Percentiles rank a stretch among this genome's conserved stretches.
These are phyloP conservation scores for Rhinatrema bivittatum DNA, from an alignment of 2,797 vertebrate species.

Conservation along the genomic window DNA sequence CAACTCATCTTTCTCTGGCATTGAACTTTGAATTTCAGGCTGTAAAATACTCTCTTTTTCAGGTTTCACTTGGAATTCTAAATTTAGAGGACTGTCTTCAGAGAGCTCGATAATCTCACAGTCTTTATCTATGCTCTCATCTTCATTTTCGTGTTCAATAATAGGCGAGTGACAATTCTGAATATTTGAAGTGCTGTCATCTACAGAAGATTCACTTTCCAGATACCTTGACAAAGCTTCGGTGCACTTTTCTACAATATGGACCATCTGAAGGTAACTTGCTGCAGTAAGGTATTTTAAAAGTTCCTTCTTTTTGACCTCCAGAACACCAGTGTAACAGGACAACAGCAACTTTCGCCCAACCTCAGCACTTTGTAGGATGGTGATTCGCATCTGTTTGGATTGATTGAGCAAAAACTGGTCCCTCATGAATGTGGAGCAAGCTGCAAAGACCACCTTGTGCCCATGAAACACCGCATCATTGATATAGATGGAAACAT, in stretches of 20 bases:
- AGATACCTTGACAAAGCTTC: constrained; percentile 63
- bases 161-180: constrained; percentile 51
- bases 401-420: constrained; percentile 94
- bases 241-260: constrained; percentile 92
- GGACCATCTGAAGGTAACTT: constrained; percentile 96
- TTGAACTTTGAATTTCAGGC: constrained; percentile 19
- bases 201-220: constrained; percentile 53
- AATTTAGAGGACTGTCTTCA: constrained; percentile 46
- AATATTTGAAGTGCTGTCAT: constrained; percentile 18
- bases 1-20: constrained; percentile 36
- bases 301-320: constrained; percentile 90
- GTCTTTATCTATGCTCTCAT: constrained; percentile 45
- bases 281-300: constrained; percentile 93
- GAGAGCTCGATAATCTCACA: constrained; percentile 68
- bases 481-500: constrained; percentile 91
- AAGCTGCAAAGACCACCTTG: constrained; percentile 93
- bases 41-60: constrained; percentile 29
- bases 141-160: constrained; percentile 30
- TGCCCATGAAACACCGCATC: constrained; percentile 89
- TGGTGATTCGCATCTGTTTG: constrained; percentile 83
- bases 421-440: constrained; percentile 92
- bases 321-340: constrained; percentile 89
- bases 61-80: constrained; percentile 46
- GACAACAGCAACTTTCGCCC: constrained; percentile 85
- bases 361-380: constrained; percentile 88